Conservation (phyloP, 2,888 invertebrate species). For the Synergus umbraculus region DNA sequence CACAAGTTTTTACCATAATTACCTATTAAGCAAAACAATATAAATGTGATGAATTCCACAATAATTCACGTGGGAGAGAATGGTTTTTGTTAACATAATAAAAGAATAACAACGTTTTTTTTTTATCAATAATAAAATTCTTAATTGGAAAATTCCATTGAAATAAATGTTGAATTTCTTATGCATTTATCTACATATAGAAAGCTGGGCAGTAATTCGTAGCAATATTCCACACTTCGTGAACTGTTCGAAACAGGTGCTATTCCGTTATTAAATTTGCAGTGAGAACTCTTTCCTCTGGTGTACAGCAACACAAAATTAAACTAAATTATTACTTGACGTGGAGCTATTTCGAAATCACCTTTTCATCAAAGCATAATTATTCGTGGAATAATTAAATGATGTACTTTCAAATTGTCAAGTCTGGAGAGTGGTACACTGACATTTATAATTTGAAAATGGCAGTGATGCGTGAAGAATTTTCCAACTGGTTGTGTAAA, state of each 20-base stretch:
- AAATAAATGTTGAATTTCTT: no score
- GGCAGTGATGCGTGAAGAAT: background rate
- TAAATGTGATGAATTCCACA: conserved; percentile 45
- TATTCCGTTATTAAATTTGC: conserved; percentile 56
- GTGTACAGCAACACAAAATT: conserved; percentile 49
- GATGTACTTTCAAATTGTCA: conserved; percentile 4
- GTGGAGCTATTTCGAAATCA: conserved; percentile 34
- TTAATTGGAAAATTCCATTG: no score
- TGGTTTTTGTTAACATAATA: conserved; percentile 43
- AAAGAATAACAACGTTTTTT: conserved; percentile 16
- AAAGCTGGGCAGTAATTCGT: conserved; percentile 50
- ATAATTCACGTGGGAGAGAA: conserved; percentile 36
- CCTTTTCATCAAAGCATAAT: conserved; percentile 18
- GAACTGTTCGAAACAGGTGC: conserved; percentile 57
- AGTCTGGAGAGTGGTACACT: background rate
- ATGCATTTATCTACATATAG: background rate
- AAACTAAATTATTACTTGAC: conserved; percentile 50
- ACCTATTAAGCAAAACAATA: conserved; percentile 56
- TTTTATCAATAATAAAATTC: no score
- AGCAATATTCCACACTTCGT: conserved; percentile 54
- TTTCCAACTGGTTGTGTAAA: background rate
- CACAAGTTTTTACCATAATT: conserved; percentile 57
- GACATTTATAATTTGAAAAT: background rate
- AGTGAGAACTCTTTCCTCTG: conserved; percentile 46
- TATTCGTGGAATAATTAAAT: conserved; percentile 29